Evolutionary conservation across 2,113 vertebrate genomes (phyloP).

Genomic region (Dromaius novaehollandiae): DNA sequence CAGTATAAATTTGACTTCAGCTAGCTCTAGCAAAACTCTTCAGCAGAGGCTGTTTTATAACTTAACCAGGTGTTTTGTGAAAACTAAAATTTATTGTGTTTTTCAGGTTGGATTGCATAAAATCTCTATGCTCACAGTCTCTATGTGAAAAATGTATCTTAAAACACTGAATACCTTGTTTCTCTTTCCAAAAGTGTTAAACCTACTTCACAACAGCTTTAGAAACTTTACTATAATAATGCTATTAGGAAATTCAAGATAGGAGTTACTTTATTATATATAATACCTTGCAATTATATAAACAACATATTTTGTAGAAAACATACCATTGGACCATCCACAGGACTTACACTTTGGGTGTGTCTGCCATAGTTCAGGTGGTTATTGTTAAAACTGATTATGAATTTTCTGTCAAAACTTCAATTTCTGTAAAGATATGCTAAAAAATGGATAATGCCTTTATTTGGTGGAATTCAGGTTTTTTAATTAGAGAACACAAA

Average conservation of each 20-base stretch:
- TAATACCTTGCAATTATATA: neutral
- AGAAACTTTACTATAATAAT: neutral
- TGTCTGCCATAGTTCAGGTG: neutral
- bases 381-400: neutral
- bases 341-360: accelerated
- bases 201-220: neutral
- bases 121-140: neutral
- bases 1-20: neutral
- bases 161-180: neutral
- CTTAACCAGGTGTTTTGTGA: neutral
- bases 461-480: neutral
- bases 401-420: neutral
- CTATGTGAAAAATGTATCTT: neutral
- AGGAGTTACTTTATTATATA: neutral
- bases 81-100: neutral
- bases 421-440: neutral
- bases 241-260: neutral
- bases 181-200: neutral
- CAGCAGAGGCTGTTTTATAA: neutral
- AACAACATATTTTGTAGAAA: neutral
- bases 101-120: neutral
- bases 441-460: neutral
- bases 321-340: neutral
- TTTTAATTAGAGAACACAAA: neutral
- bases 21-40: neutral